phyloP scores from a whole-genome alignment of 2,113 vertebrate species.

The Riparia riparia region DNA sequence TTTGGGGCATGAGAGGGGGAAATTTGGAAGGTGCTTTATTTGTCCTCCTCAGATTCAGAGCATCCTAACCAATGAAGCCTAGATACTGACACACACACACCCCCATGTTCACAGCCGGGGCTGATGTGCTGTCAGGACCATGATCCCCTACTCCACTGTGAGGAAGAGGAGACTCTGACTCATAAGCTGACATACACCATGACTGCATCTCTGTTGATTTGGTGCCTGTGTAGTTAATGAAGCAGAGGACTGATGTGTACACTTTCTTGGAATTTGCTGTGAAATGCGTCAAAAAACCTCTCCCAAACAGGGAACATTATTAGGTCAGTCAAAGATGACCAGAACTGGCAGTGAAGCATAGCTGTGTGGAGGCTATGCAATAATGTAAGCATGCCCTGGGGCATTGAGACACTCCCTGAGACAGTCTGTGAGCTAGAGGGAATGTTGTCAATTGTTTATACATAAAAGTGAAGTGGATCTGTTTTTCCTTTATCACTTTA shows the following conservation, averaged over 20 bases:
- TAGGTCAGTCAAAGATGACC: background rate
- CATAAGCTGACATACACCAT: background rate
- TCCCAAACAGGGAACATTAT: background rate
- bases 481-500: background rate
- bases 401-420: background rate
- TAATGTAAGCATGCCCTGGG: background rate
- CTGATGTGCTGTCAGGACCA: background rate
- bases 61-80: background rate
- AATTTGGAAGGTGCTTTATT: background rate
- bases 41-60: background rate
- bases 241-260: background rate
- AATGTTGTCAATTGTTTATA: background rate
- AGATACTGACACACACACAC: accelerated
- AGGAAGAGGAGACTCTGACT: background rate
- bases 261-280: background rate
- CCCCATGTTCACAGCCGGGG: background rate
- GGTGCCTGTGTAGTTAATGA: background rate
- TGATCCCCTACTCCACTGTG: background rate
- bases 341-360: background rate
- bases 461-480: constrained; percentile 23
- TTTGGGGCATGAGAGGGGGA: background rate
- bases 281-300: background rate
- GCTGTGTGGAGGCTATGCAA: background rate
- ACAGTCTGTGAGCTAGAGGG: background rate
- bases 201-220: background rate